Evolutionary conservation across 2,888 invertebrate genomes (phyloP).

Genomic region (Lagria hirta): DNA sequence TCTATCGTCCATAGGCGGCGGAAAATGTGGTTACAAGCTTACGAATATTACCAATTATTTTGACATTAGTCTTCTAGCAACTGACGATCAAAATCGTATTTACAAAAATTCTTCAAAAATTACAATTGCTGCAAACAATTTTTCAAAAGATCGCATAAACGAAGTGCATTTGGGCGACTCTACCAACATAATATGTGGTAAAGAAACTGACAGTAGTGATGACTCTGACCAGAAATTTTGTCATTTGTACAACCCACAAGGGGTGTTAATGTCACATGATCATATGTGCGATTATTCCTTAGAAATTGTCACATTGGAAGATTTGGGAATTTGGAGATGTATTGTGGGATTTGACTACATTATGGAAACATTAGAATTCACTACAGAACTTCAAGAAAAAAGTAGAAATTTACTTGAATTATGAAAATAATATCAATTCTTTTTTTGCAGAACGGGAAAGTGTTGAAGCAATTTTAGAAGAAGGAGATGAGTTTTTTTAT

Average conservation of each 20-base stretch:
- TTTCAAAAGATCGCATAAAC: neutral
- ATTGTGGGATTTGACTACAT: slow-evolving; percentile 9
- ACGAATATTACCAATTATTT: neutral
- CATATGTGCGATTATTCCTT: slow-evolving; percentile 2
- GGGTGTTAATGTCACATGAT: slow-evolving; percentile 13
- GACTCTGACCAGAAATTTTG: slow-evolving; percentile 16
- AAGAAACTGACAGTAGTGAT: neutral
- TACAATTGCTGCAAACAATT: too few species aligned
- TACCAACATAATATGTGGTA: neutral
- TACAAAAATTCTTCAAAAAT: slow-evolving; percentile 1
- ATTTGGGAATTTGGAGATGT: slow-evolving; percentile 29
- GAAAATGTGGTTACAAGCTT: slow-evolving; percentile 3
- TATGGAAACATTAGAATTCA: slow-evolving; percentile 23
- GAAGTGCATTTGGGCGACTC: slow-evolving; percentile 2
- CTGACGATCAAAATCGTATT: neutral
- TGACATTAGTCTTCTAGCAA: neutral
- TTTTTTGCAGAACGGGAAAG: too few species aligned
- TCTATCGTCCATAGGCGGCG: neutral
- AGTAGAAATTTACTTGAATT: too few species aligned
- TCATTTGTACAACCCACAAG: slow-evolving; percentile 25
- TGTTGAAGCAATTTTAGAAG: neutral
- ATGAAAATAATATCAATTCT: too few species aligned
- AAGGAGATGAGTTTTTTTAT: slow-evolving; percentile 9
- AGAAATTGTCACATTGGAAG: slow-evolving; percentile 6
- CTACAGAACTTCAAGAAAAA: slow-evolving; percentile 15